phyloP scores from a whole-genome alignment of 2,797 vertebrate species.

The Acridotheres tristis region DNA sequence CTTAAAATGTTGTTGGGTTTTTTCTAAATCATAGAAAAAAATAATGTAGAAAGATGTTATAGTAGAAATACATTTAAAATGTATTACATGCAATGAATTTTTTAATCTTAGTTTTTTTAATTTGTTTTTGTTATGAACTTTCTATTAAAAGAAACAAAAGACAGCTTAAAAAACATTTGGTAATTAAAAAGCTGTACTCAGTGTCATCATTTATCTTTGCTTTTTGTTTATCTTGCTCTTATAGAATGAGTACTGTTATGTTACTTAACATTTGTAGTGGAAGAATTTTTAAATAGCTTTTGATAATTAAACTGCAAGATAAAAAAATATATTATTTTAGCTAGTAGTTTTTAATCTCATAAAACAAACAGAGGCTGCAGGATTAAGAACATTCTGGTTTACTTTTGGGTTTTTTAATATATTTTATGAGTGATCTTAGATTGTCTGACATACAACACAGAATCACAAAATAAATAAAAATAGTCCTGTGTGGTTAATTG shows the following conservation, averaged over 20 bases:
- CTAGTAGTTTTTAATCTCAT: constrained; percentile 24
- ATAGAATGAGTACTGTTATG: constrained; percentile 57
- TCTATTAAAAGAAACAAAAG: constrained; percentile 34
- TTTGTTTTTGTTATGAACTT: constrained; percentile 50
- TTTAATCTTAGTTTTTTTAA: constrained; percentile 31
- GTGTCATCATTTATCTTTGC: constrained; percentile 55
- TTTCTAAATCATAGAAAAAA: background rate
- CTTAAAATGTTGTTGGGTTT: background rate
- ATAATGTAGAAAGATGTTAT: background rate
- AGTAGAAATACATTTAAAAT: background rate
- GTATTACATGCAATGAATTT: background rate
- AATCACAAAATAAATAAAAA: background rate
- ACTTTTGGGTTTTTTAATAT: background rate
- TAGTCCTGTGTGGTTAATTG: background rate
- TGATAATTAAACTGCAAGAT: constrained; percentile 44
- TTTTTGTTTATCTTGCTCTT: constrained; percentile 66
- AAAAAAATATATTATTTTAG: constrained; percentile 31
- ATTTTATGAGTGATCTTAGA: background rate
- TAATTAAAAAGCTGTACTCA: constrained; percentile 70
- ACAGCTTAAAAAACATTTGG: constrained; percentile 50
- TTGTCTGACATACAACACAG: background rate
- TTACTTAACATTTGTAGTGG: constrained; percentile 37
- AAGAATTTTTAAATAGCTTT: constrained; percentile 56
- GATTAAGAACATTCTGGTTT: background rate
- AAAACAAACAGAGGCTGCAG: constrained; percentile 25